phyloP scores from a whole-genome alignment of 1,140 invertebrate genomes.

The Monochamus saltuarius region DNA sequence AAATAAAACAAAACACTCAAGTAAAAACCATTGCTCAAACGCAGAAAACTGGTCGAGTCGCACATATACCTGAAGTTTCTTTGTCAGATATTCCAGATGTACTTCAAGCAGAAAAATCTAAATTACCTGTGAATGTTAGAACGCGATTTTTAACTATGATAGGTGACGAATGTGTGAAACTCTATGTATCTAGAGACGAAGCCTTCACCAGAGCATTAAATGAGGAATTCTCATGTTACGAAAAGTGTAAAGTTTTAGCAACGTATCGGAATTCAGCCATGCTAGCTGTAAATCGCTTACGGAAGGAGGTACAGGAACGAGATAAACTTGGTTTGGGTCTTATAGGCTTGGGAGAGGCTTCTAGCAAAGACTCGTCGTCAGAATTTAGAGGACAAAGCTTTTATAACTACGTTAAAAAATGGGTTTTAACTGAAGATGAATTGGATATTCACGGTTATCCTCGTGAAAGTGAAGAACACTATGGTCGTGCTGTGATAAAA shows the following conservation, averaged over 20 bases:
- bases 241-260: slow-evolving; percentile 72
- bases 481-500: slow-evolving; percentile 63
- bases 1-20: slow-evolving; percentile 48
- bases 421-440: slow-evolving; percentile 71
- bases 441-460: slow-evolving; percentile 85
- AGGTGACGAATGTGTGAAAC: slow-evolving; percentile 82
- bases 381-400: slow-evolving; percentile 56
- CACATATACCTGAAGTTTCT: slow-evolving; percentile 62
- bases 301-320: slow-evolving; percentile 61
- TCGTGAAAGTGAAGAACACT: slow-evolving; percentile 59
- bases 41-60: slow-evolving; percentile 67
- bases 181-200: slow-evolving; percentile 68
- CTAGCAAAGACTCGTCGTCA: slow-evolving; percentile 36
- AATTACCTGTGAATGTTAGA: slow-evolving; percentile 80
- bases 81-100: slow-evolving; percentile 55
- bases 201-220: slow-evolving; percentile 71
- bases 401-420: slow-evolving; percentile 57
- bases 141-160: slow-evolving; percentile 84
- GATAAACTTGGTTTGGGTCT: slow-evolving; percentile 44
- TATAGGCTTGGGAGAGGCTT: slow-evolving; percentile 36
- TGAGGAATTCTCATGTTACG: slow-evolving; percentile 77
- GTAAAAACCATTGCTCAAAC: slow-evolving; percentile 67
- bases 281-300: slow-evolving; percentile 72
- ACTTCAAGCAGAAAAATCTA: slow-evolving; percentile 71
- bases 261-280: slow-evolving; percentile 86